Conservation (phyloP, 64 coral and sea anemone genomes). For the Porites australiensis region DNA sequence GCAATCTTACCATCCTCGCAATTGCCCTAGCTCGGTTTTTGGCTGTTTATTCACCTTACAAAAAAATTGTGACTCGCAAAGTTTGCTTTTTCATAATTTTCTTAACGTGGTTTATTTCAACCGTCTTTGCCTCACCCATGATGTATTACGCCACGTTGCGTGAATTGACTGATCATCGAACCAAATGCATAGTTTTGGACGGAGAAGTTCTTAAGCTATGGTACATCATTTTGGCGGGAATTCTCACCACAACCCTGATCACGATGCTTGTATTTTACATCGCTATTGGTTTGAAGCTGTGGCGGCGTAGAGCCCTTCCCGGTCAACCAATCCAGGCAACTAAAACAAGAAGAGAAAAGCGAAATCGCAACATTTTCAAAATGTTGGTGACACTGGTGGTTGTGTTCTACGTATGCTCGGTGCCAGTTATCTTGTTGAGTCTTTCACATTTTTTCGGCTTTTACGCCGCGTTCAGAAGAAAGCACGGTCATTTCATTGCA, state of each 20-base stretch:
- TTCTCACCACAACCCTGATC: not conserved
- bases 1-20: slow-evolving; percentile 22
- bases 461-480: not conserved
- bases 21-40: slow-evolving; percentile 1
- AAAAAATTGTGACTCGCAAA: not conserved
- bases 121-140: not conserved
- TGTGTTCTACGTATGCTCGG: not conserved
- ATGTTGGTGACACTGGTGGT: slow-evolving; percentile 19
- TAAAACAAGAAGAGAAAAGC: not conserved
- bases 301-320: not conserved
- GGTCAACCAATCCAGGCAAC: not conserved
- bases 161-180: not conserved
- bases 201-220: not conserved
- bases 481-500: not conserved
- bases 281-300: slow-evolving; percentile 15
- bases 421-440: not conserved
- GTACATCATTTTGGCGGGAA: slow-evolving; percentile 10
- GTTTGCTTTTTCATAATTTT: slow-evolving; percentile 19
- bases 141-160: not conserved
- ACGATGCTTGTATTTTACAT: slow-evolving; percentile 16
- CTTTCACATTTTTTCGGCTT: slow-evolving; percentile 1
- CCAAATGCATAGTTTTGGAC: not conserved
- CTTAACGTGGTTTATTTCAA: slow-evolving; percentile 4
- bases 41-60: not conserved
- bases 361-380: slow-evolving; percentile 8